phyloP scores from a whole-genome alignment of 2,797 vertebrate species.

The Petrocephalus sullivani region DNA sequence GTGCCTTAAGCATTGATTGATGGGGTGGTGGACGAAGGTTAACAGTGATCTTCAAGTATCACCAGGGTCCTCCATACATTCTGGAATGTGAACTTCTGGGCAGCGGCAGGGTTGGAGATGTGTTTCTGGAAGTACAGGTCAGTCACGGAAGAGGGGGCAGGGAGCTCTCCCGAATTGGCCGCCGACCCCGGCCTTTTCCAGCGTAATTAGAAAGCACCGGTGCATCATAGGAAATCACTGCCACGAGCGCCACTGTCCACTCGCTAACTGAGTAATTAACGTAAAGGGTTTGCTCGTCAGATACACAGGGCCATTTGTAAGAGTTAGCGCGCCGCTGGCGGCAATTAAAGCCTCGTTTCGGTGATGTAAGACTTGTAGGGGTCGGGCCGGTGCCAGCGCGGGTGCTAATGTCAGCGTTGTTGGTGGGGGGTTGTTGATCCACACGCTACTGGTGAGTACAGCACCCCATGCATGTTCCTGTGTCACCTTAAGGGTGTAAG shows the following conservation, averaged over 20 bases:
- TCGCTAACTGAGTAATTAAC: slow-evolving; percentile 27
- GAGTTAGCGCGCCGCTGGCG: slow-evolving; percentile 14
- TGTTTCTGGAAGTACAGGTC: not conserved
- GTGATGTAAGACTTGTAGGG: slow-evolving; percentile 22
- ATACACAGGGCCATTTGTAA: slow-evolving; percentile 29
- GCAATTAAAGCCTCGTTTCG: slow-evolving; percentile 27
- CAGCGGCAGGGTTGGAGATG: not conserved
- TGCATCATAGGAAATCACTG: slow-evolving; percentile 29
- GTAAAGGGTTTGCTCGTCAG: slow-evolving; percentile 19
- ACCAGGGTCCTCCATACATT: not conserved
- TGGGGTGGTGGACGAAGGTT: not conserved
- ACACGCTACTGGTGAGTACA: not conserved
- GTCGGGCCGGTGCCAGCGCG: not conserved
- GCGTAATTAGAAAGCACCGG: slow-evolving; percentile 26
- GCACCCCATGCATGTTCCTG: not conserved
- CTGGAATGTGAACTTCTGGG: not conserved
- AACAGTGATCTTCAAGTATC: not conserved
- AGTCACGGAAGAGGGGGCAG: not conserved
- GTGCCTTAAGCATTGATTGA: not conserved
- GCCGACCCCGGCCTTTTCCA: not conserved
- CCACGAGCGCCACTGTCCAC: slow-evolving; percentile 14
- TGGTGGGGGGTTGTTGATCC: not conserved
- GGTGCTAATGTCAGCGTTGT: not conserved
- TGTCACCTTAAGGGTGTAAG: not conserved
- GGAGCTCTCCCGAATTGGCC: not conserved